Conservation (phyloP, 2,888 invertebrate genomes). For the Magallana nippona region DNA sequence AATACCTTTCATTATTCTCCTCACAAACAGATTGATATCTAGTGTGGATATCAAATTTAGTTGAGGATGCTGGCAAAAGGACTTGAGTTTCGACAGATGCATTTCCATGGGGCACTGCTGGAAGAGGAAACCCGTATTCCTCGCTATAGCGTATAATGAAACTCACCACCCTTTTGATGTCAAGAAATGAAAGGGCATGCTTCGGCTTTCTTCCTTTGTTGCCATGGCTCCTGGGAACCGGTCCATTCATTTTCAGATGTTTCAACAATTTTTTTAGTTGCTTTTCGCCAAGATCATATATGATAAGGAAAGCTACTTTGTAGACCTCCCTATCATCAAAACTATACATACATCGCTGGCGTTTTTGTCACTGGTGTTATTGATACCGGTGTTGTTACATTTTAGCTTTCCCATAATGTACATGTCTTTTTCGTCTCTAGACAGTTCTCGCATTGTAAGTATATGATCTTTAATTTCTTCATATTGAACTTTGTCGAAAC, state of each 20-base stretch:
- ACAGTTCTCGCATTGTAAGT: neutral
- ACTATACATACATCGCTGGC: neutral
- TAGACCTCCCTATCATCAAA: conserved; percentile 31
- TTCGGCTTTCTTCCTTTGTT: neutral
- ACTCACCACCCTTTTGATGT: neutral
- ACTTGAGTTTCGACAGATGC: neutral
- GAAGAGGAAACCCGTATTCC: neutral
- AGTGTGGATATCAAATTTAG: neutral
- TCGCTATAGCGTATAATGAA: too few species aligned
- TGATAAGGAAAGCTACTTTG: conserved; percentile 17
- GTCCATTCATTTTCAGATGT: conserved; percentile 8
- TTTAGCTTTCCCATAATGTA: conserved; percentile 26
- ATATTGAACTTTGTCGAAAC: too few species aligned
- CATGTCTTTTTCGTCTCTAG: conserved; percentile 40
- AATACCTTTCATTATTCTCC: neutral
- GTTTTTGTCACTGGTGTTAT: neutral
- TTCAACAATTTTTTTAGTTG: neutral
- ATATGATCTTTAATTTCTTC: too few species aligned
- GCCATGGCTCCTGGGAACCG: neutral
- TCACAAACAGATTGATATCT: neutral
- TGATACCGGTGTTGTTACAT: neutral
- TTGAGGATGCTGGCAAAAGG: conserved; percentile 10
- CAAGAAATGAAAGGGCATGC: too few species aligned
- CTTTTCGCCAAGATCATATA: conserved; percentile 18
- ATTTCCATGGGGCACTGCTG: conserved; percentile 9